These are phyloP conservation scores for Ascidia mentula DNA, from an alignment of 23 tunicate species.

Conservation along the genomic window DNA sequence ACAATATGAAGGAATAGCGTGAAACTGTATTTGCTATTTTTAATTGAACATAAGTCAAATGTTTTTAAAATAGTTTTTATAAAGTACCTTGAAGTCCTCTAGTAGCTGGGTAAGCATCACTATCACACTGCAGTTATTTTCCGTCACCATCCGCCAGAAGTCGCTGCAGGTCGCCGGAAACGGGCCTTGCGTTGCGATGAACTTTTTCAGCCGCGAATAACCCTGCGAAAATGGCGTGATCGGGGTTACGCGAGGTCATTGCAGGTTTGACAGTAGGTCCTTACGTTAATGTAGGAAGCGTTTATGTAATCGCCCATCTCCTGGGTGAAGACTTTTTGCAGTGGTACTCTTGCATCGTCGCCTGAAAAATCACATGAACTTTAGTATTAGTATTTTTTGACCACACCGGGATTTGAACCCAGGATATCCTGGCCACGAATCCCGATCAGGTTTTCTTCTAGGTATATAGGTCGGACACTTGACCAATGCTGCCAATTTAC, in stretches of 20 bases:
- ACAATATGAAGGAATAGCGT: too few relatives aligned
- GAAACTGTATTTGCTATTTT: too few relatives aligned
- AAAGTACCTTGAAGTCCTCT: conserved; percentile 43
- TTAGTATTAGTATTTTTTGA: too few relatives aligned
- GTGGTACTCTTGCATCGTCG: neutral
- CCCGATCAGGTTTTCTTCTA: too few relatives aligned
- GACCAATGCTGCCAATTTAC: too few relatives aligned
- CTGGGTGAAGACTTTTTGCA: neutral
- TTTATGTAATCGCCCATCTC: conserved; percentile 23
- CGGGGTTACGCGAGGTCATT: neutral
- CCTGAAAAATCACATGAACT: conserved; percentile 9
- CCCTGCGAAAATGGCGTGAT: neutral
- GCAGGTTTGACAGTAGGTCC: neutral
- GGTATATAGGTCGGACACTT: too few relatives aligned
- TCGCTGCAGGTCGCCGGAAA: conserved; percentile 17
- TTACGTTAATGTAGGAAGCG: conserved; percentile 32
- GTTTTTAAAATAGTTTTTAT: too few relatives aligned
- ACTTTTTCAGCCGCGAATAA: neutral
- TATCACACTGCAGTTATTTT: conserved; percentile 24
- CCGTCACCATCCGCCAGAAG: conserved; percentile 44
- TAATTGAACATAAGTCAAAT: too few relatives aligned
- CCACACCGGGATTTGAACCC: too few relatives aligned
- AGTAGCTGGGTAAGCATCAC: conserved; percentile 36
- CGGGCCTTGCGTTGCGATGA: conserved; percentile 51
- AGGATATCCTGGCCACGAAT: too few relatives aligned